Percentiles rank a stretch among this genome's conserved stretches.
These are phyloP conservation scores for Psix sp. DNA, from an alignment of 1,140 invertebrate genomes.

Conservation along the genomic window DNA sequence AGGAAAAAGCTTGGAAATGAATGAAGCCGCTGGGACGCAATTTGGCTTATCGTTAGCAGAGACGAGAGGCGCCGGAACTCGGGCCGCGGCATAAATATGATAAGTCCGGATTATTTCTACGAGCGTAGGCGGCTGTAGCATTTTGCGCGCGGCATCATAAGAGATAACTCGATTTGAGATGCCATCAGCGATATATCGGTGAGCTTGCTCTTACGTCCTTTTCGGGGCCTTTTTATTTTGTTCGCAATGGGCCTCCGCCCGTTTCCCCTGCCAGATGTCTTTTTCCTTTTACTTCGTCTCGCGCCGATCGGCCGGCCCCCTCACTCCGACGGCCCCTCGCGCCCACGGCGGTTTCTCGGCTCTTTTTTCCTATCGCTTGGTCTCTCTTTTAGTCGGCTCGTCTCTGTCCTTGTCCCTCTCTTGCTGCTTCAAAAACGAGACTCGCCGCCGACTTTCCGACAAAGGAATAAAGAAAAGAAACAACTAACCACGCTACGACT, in stretches of 20 bases:
- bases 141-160: conserved; percentile 30
- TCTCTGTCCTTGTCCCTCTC: conserved; percentile 39
- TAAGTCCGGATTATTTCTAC: conserved; percentile 29
- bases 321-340: conserved; percentile 16
- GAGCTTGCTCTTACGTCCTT: conserved; percentile 66
- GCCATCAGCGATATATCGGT: conserved; percentile 65
- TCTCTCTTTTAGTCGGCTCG: conserved; percentile 26
- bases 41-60: conserved; percentile 2
- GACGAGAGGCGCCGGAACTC: conserved; percentile 11
- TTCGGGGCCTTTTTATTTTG: conserved; percentile 69
- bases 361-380: conserved; percentile 11
- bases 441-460: conserved; percentile 76
- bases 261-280: conserved; percentile 61
- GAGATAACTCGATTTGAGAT: conserved; percentile 55
- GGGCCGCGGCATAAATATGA: conserved; percentile 12
- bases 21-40: no score
- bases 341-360: not conserved
- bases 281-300: conserved; percentile 66
- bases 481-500: conserved; percentile 72
- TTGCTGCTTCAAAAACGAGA: conserved; percentile 70
- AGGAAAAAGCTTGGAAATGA: no score
- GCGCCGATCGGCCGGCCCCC: conserved; percentile 38
- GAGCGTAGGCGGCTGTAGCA: conserved; percentile 28
- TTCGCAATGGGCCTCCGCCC: conserved; percentile 53
- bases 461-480: conserved; percentile 77